Percentiles rank a stretch among this genome's conserved stretches.
Conservation (phyloP, 2,113 vertebrate genomes). For the Hydropotes inermis region DNA sequence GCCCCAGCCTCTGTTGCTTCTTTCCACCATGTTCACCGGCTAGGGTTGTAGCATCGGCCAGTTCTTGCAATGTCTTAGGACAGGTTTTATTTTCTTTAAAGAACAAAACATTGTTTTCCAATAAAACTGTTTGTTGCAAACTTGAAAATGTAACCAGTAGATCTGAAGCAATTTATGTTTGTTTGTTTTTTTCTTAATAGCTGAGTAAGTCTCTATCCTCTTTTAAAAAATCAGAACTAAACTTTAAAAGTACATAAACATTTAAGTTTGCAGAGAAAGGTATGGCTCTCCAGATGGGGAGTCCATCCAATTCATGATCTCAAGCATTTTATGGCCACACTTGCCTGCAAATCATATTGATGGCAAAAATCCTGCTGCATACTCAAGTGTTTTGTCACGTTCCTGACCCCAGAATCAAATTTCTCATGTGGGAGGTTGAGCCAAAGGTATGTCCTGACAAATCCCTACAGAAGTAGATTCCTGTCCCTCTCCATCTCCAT, state of each 20-base stretch:
- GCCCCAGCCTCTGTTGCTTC: not conserved
- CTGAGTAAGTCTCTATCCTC: not conserved
- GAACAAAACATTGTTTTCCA: slow-evolving; percentile 49
- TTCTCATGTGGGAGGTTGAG: not conserved
- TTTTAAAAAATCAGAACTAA: slow-evolving; percentile 53
- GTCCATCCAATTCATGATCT: slow-evolving; percentile 19
- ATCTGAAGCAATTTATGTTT: not conserved
- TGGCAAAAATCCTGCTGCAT: not conserved
- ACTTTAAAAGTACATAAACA: slow-evolving; percentile 42
- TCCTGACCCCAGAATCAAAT: slow-evolving; percentile 47
- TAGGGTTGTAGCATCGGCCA: not conserved
- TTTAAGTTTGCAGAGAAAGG: slow-evolving; percentile 52
- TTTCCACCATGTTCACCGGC: not conserved
- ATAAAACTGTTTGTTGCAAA: not conserved
- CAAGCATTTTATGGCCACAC: slow-evolving; percentile 41
- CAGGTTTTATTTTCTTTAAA: slow-evolving; percentile 45
- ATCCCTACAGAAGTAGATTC: not conserved
- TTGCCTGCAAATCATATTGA: slow-evolving; percentile 36
- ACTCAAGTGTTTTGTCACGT: slow-evolving; percentile 34
- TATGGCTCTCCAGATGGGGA: slow-evolving; percentile 16
- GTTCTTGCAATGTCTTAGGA: not conserved
- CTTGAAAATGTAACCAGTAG: slow-evolving; percentile 24
- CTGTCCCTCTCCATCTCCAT: not conserved
- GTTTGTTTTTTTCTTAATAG: not conserved
- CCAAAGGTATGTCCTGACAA: slow-evolving; percentile 26